These are phyloP conservation scores for Chrysolina oricalcia DNA, from an alignment of 2,888 invertebrate genomes.

Conservation along the genomic window DNA sequence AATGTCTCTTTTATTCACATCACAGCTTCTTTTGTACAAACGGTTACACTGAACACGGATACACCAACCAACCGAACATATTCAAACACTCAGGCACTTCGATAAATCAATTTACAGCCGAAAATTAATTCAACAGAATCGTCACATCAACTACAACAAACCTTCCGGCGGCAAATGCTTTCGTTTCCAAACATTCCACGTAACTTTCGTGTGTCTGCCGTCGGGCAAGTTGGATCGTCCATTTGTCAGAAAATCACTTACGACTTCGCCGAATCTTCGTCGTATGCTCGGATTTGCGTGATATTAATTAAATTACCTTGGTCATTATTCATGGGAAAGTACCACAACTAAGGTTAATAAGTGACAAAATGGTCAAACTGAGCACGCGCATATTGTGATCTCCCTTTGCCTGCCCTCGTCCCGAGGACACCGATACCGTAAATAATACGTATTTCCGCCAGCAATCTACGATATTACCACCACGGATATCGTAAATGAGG, in stretches of 20 bases:
- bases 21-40: constrained; percentile 56
- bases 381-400: constrained; percentile 25
- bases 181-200: constrained; percentile 53
- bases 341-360: constrained; percentile 72
- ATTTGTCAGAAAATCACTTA: constrained; percentile 11
- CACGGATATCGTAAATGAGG: background rate
- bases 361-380: constrained; percentile 69
- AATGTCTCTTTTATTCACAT: constrained; percentile 74
- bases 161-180: constrained; percentile 64
- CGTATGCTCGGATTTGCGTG: background rate
- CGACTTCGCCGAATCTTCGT: constrained; percentile 15
- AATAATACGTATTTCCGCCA: constrained; percentile 26
- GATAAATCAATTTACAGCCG: constrained; percentile 37
- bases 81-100: constrained; percentile 57
- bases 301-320: constrained; percentile 64
- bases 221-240: constrained; percentile 6
- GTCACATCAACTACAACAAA: constrained; percentile 43
- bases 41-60: constrained; percentile 54
- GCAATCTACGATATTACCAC: constrained; percentile 4
- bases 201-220: constrained; percentile 42
- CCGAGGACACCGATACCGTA: constrained; percentile 21
- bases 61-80: constrained; percentile 48
- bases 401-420: constrained; percentile 8
- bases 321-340: constrained; percentile 69
- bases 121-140: constrained; percentile 11